Evolutionary conservation across 1,140 invertebrate species (phyloP).

Genomic region (Antheraea mylitta): DNA sequence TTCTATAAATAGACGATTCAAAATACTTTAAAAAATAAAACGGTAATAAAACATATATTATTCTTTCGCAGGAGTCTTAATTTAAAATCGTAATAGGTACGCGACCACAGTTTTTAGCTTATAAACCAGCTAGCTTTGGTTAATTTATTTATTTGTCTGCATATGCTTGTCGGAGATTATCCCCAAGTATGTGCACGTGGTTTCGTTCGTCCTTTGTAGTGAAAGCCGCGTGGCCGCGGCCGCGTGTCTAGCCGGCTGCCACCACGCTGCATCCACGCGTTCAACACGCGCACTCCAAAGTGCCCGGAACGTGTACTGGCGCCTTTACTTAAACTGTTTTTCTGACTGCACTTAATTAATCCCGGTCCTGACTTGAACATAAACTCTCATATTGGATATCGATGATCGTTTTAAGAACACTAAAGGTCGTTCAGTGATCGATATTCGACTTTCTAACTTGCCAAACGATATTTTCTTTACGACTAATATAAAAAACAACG

Average conservation of each 20-base stretch:
- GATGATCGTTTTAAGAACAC: not conserved
- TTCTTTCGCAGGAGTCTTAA: slow-evolving; percentile 48
- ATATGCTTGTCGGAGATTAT: slow-evolving; percentile 62
- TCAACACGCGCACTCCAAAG: slow-evolving; percentile 48
- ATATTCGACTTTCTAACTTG: no score
- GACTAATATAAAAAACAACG: no score
- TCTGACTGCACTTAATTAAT: slow-evolving; percentile 68
- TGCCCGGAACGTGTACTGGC: slow-evolving; percentile 57
- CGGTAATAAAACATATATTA: not conserved
- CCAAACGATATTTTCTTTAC: no score
- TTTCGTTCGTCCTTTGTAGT: slow-evolving; percentile 20
- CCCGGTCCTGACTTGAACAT: slow-evolving; percentile 39
- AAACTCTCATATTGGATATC: slow-evolving; percentile 32
- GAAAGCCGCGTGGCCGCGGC: slow-evolving; percentile 14
- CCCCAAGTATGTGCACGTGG: slow-evolving; percentile 51
- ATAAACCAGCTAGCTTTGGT: slow-evolving; percentile 43
- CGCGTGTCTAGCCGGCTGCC: slow-evolving; percentile 16
- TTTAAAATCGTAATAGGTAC: slow-evolving; percentile 32
- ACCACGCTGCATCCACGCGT: slow-evolving; percentile 19
- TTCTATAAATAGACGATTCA: no score
- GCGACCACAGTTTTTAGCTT: slow-evolving; percentile 27
- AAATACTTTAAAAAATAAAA: no score
- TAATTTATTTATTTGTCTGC: slow-evolving; percentile 75
- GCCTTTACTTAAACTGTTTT: slow-evolving; percentile 56
- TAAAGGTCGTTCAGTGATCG: no score